Evolutionary conservation across 2,113 vertebrate genomes (phyloP).

Genomic region (Embiotoca jacksoni): DNA sequence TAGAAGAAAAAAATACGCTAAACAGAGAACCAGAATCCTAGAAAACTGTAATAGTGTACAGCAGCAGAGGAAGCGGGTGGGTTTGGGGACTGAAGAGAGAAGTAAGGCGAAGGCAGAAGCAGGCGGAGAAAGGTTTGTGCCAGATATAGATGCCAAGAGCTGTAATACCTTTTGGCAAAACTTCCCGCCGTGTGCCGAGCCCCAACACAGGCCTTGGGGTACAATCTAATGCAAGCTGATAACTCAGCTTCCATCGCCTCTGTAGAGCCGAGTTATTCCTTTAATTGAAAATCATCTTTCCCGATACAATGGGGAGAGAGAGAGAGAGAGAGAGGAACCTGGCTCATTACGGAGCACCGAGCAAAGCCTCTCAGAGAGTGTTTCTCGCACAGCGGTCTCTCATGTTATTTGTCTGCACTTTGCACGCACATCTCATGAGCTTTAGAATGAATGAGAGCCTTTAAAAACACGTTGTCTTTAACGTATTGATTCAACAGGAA

Average conservation of each 20-base stretch:
- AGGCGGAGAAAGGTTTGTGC: slow-evolving; percentile 38
- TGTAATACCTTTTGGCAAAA: slow-evolving; percentile 66
- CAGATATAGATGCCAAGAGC: slow-evolving; percentile 46
- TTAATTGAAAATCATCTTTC: slow-evolving; percentile 76
- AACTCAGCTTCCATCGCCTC: slow-evolving; percentile 47
- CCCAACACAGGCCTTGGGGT: slow-evolving; percentile 43
- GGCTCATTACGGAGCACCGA: slow-evolving; percentile 54
- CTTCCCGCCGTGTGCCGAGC: slow-evolving; percentile 25
- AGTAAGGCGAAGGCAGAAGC: slow-evolving; percentile 18
- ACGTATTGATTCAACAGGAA: background rate
- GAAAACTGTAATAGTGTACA: slow-evolving; percentile 8
- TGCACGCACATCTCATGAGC: slow-evolving; percentile 22
- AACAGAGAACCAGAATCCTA: background rate
- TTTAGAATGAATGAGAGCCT: background rate
- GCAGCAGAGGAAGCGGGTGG: background rate
- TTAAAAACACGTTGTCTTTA: background rate
- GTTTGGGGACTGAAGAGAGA: background rate
- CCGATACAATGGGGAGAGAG: slow-evolving; percentile 49
- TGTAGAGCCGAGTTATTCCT: slow-evolving; percentile 50
- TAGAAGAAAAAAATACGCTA: background rate
- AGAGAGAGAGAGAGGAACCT: background rate
- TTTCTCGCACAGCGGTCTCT: slow-evolving; percentile 31
- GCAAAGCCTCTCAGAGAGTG: slow-evolving; percentile 29
- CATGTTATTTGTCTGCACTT: slow-evolving; percentile 35
- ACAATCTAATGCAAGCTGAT: slow-evolving; percentile 37